Conservation (phyloP, 23 tunicate species). For the Diplosoma virens region DNA sequence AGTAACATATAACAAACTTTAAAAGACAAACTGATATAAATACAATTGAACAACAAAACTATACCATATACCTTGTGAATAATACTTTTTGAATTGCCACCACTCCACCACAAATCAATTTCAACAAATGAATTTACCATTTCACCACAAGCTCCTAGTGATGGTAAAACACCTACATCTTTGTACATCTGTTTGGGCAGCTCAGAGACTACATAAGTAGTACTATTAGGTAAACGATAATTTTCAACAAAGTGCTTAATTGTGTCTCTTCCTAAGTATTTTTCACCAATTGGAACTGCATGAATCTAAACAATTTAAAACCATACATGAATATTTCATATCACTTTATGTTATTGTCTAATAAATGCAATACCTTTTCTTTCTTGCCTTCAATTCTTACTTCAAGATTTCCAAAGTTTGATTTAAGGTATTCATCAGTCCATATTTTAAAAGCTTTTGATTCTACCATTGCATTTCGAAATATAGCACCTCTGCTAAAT, state of each 20-base stretch:
- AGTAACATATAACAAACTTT: too few species aligned
- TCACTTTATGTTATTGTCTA: not conserved
- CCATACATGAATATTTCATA: not conserved
- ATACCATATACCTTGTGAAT: constrained; percentile 51
- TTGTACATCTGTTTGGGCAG: constrained; percentile 60
- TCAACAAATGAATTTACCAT: constrained; percentile 70
- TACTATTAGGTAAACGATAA: constrained; percentile 28
- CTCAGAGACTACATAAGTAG: constrained; percentile 63
- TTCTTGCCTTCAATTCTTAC: constrained; percentile 58
- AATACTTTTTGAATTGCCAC: constrained; percentile 68
- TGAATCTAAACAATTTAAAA: constrained; percentile 16
- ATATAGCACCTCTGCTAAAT: constrained; percentile 50
- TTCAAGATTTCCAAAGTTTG: constrained; percentile 52
- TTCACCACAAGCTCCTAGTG: constrained; percentile 82
- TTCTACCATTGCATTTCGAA: constrained; percentile 29
- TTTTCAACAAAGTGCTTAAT: constrained; percentile 61
- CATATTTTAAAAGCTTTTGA: constrained; percentile 29
- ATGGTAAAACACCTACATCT: constrained; percentile 70
- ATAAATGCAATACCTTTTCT: constrained; percentile 36
- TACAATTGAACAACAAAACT: too few species aligned
- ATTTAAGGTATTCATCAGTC: constrained; percentile 51
- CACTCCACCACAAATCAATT: constrained; percentile 91
- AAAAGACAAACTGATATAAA: too few species aligned
- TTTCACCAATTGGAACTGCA: constrained; percentile 68
- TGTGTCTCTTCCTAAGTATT: constrained; percentile 69